Base-by-base conservation (phyloP, 2,113 vertebrate genomes). In the Ctenomys sociabilis region DNA sequence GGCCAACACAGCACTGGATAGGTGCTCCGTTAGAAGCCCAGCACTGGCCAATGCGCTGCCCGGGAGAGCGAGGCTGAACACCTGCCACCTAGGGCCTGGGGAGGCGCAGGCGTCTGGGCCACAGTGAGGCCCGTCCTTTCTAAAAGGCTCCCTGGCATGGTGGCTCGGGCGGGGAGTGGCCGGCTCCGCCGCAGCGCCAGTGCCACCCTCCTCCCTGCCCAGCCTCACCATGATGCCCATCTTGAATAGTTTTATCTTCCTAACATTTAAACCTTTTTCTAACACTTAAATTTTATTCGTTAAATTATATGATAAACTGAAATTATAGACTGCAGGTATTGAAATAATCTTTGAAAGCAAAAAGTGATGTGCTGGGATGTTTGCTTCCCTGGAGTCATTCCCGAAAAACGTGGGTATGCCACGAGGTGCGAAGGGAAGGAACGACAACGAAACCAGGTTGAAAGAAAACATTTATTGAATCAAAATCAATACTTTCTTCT, bases 401-500 rank as follows among this genome's bases (percentile, higher is more conserved):
- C 45, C 54, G 43, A 63, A 90, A 78, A 66, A 66, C 30, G 1
- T 13, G 35, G 13, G n/a, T 30, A 72, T 1, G 24, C 49, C 30
- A n/a, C 16, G 68, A 75, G 8, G 11, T 64, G 21, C 22, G 14
- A 57, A 17, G 54, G 13, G 26, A 83, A 85, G 78, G 37, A 52
- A 57, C 63, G n/a, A 61, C 96, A 94, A 66, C 32, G 89, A 98
- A 96, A 93, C 91, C 94, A 98, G 57, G 97, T 43, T 73, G 40
- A 45, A 77, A 45, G 73, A 45, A 77, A 45, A 77, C 73, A 77
- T 45, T 99, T 99, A 99, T 98, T 98, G 97, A 98, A 97, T 98
- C 98, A 98, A 98, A 98, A 97, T 98, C 98, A 99, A 98, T 98
- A 98, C 96, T 98, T 98, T 98, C 94, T 95, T 98, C 98, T 98